A percentile compares a stretch with the other conserved stretches of the same genome.
phyloP scores from a whole-genome alignment of 2,113 vertebrate species.

The Forbesichthys papilliferus region DNA sequence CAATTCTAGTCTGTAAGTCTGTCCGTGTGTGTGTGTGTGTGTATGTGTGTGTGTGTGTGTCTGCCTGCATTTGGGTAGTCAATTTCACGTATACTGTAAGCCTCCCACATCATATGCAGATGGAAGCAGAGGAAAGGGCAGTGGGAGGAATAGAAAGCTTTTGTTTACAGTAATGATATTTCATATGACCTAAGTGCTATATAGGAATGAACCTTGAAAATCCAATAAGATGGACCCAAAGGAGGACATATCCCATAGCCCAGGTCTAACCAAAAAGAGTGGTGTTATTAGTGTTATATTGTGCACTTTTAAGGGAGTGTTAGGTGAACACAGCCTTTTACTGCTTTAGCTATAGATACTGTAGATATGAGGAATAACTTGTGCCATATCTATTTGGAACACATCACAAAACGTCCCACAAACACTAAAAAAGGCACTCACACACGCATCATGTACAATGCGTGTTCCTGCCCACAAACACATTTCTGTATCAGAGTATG shows the following conservation, averaged over 20 bases:
- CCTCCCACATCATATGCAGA: conserved; percentile 75
- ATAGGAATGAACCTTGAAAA: conserved; percentile 33
- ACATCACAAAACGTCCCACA: background rate
- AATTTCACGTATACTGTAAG: conserved; percentile 6
- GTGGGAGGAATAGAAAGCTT: conserved; percentile 72
- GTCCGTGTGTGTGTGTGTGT: conserved; percentile 11
- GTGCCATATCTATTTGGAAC: background rate
- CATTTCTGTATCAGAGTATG: background rate
- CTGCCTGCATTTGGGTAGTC: conserved; percentile 23
- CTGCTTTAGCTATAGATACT: conserved; percentile 6
- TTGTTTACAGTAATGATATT: conserved; percentile 48
- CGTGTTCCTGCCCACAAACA: background rate
- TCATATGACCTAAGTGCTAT: conserved; percentile 46
- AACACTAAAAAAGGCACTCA: background rate
- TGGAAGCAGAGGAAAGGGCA: conserved; percentile 51
- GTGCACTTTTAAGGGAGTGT: conserved; percentile 33
- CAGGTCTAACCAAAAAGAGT: conserved; percentile 8
- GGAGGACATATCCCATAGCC: conserved; percentile 41
- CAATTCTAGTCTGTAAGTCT: conserved; percentile 20
- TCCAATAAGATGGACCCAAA: conserved; percentile 59
- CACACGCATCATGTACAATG: background rate
- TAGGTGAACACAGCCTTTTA: conserved; percentile 25
- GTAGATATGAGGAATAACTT: background rate
- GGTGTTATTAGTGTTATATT: conserved; percentile 46
- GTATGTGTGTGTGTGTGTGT: conserved; percentile 6